A percentile compares a stretch with the other conserved stretches of the same genome.
These are phyloP conservation scores for Acanthochromis polyacanthus DNA, from an alignment of 2,113 vertebrate genomes.

Conservation along the genomic window DNA sequence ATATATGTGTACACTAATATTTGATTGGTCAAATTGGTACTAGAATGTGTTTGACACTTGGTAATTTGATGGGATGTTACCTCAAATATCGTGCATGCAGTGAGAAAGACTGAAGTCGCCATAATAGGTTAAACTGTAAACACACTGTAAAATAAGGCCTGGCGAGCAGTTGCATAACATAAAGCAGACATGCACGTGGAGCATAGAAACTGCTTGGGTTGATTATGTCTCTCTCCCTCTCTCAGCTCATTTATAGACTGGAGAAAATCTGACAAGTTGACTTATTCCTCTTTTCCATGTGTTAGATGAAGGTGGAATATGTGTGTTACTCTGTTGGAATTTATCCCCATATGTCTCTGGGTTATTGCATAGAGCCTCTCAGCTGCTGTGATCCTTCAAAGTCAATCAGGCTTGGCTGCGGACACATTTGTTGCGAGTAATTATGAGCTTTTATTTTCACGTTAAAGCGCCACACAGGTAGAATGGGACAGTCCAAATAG, in stretches of 20 bases:
- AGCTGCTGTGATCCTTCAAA: conserved; percentile 50
- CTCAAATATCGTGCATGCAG: not conserved
- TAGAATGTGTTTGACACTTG: conserved; percentile 22
- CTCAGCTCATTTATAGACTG: conserved; percentile 45
- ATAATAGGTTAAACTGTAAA: conserved; percentile 19
- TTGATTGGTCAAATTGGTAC: not conserved
- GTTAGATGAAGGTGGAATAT: conserved; percentile 73
- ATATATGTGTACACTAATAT: not conserved
- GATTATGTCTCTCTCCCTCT: conserved; percentile 24
- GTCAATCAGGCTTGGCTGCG: conserved; percentile 10
- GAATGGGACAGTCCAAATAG: not conserved
- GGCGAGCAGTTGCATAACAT: conserved; percentile 27
- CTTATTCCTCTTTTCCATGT: conserved; percentile 53
- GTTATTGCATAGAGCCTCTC: conserved; percentile 34
- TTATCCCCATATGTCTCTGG: conserved; percentile 38
- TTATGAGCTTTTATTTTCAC: conserved; percentile 44
- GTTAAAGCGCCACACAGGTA: conserved; percentile 5
- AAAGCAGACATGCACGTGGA: conserved; percentile 48
- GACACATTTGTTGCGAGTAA: conserved; percentile 25
- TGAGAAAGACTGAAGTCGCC: conserved; percentile 8
- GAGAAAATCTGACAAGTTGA: conserved; percentile 52
- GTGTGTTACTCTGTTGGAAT: conserved; percentile 65
- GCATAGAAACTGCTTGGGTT: conserved; percentile 53
- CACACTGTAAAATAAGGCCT: conserved; percentile 18
- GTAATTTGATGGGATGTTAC: conserved; percentile 13